A percentile compares a stretch with the other conserved stretches of the same genome.
These are phyloP conservation scores for Coreius guichenoti DNA, from an alignment of 2,797 vertebrate genomes.

Conservation along the genomic window DNA sequence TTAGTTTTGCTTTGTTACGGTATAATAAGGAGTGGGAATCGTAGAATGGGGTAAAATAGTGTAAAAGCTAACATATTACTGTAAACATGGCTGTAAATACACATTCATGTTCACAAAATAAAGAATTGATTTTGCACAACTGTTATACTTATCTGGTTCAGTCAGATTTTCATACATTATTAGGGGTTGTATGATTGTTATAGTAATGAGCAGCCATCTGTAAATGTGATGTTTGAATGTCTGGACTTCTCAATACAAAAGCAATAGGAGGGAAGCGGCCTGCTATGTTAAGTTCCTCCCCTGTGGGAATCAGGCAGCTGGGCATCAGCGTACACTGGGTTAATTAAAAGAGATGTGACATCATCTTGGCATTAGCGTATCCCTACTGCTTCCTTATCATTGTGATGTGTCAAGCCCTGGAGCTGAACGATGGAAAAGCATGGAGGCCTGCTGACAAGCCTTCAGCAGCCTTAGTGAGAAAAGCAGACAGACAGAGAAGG, in stretches of 20 bases:
- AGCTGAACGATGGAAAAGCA: slow-evolving; percentile 13
- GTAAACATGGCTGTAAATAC: too few species aligned
- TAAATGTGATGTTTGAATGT: neutral
- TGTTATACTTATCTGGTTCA: neutral
- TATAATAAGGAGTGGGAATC: too few species aligned
- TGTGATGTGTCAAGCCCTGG: slow-evolving; percentile 25
- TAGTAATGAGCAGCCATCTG: neutral
- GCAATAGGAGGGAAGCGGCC: neutral
- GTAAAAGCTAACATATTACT: too few species aligned
- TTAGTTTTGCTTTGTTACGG: too few species aligned
- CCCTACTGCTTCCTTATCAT: neutral
- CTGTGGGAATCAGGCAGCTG: slow-evolving; percentile 19
- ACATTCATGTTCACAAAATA: too few species aligned
- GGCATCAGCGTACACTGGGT: slow-evolving; percentile 11
- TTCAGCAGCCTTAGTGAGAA: neutral
- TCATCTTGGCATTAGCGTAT: slow-evolving; percentile 21
- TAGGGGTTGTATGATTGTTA: neutral
- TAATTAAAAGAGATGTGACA: slow-evolving; percentile 41
- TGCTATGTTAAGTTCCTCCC: neutral
- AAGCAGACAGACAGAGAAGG: slow-evolving; percentile 6
- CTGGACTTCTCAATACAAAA: neutral
- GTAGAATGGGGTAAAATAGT: too few species aligned
- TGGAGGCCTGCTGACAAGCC: neutral
- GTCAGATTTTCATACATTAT: neutral
- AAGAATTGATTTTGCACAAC: neutral